phyloP scores from a whole-genome alignment of 2,888 invertebrate species.

The Alsophila aescularia region DNA sequence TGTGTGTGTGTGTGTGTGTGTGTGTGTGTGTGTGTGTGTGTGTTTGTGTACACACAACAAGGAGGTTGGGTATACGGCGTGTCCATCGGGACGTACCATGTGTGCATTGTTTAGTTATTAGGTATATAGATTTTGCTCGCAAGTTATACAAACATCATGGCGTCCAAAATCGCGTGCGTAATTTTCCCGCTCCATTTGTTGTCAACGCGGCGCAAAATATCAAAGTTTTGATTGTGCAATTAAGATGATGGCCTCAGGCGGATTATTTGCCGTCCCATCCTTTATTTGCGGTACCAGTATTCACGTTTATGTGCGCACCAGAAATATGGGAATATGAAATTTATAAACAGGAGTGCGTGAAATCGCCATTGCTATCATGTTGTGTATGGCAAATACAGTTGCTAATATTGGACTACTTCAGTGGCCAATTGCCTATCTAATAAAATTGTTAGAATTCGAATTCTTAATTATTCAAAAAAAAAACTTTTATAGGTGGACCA shows the following conservation, averaged over 20 bases:
- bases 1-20: no score
- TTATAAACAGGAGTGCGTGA: neutral
- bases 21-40: no score
- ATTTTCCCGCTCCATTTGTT: constrained; percentile 22
- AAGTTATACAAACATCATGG: constrained; percentile 10
- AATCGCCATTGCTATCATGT: neutral
- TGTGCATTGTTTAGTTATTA: no score
- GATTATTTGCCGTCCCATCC: constrained; percentile 27
- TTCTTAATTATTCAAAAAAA: no score
- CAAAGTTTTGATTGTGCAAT: constrained; percentile 41
- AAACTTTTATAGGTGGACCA: no score
- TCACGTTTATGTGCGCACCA: constrained; percentile 1
- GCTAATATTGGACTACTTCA: no score
- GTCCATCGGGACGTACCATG: no score
- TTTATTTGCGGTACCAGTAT: constrained; percentile 13
- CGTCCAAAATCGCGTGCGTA: constrained; percentile 8
- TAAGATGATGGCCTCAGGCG: constrained; percentile 37
- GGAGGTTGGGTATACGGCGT: no score
- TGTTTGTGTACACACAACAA: no score
- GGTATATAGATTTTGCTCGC: neutral
- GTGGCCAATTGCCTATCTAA: no score
- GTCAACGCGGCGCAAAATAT: constrained; percentile 34
- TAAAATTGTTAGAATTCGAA: no score
- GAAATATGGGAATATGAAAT: constrained; percentile 4
- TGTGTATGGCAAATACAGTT: no score